Evolutionary conservation across 1,140 invertebrate species (phyloP), one percentile per base, ranked within the genome.

Genomic region (Geopemphigus sp.): DNA sequence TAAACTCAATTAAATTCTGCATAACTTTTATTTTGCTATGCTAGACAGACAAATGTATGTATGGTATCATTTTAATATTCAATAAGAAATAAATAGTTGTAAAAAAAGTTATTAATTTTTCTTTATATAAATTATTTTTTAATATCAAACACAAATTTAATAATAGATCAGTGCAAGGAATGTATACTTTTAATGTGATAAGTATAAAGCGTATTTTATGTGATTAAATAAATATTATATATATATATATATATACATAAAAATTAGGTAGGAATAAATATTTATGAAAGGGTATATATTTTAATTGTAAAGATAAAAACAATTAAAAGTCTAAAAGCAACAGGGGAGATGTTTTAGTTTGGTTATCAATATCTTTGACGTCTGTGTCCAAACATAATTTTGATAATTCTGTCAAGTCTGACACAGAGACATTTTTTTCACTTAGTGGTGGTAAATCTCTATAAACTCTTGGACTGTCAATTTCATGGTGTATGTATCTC

Each of bases 401-500:
- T 14, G 68, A 53, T 29, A 72, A 29, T 54, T 72, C 68, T 54
- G 68, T 29, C 8, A 72, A n/a, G 29, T 24, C 24, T 54, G 68
- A 72, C n/a, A 72, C 45, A 29, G 47, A 12, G 8, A 54, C 68
- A n/a, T 72, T 26, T 12, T 53, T 72, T 19, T 72, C 53, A 5
- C 12, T 10, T 26, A 29, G 2, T 29, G 10, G 26, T 54, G 68
- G 68, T 3, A 32, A 29, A 72, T 72, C 68, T 54, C 47, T 53
- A 15, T 72, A 72, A 26, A 72, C 68, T 72, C 68, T 72, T 29
- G 68, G 68, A 72, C 54, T 72, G 12, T 72, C 47, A 19, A 54
- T 24, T 72, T 29, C 8, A 29, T 53, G 10, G 6, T 22, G 29
- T 66, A 66, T 6, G n/a, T 24, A 29, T 29, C 50, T 47, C 68